A percentile compares a stretch with the other conserved stretches of the same genome.
These are phyloP conservation scores for Lepus oiostolus DNA, from an alignment of 2,797 vertebrate genomes.

Conservation along the genomic window DNA sequence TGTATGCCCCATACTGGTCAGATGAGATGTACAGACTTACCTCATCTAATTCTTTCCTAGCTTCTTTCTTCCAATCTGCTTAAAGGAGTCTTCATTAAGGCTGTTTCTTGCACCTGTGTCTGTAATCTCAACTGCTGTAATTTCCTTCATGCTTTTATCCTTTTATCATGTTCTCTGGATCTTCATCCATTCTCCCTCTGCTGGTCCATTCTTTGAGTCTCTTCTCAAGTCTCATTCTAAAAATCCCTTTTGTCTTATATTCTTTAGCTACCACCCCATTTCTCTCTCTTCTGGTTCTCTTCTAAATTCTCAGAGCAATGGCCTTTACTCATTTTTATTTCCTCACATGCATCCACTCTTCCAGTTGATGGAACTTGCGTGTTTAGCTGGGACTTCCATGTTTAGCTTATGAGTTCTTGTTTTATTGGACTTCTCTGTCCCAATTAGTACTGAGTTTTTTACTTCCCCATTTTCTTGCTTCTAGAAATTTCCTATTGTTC, in stretches of 20 bases:
- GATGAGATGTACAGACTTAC: neutral
- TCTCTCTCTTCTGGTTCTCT: neutral
- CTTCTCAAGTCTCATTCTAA: neutral
- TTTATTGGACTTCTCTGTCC: neutral
- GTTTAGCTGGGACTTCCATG: neutral
- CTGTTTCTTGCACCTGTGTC: neutral
- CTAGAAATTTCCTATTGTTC: neutral
- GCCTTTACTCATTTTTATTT: neutral
- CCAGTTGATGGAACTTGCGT: neutral
- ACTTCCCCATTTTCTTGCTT: neutral
- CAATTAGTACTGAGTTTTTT: constrained; percentile 16
- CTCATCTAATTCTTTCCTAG: neutral
- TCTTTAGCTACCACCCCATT: neutral
- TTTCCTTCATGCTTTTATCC: neutral
- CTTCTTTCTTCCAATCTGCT: neutral
- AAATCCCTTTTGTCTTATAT: neutral
- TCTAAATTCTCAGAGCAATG: neutral
- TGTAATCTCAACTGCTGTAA: neutral
- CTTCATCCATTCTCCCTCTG: neutral
- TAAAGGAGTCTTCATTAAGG: neutral
- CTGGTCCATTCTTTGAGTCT: neutral
- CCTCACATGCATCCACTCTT: neutral
- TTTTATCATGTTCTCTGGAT: neutral
- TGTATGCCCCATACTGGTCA: neutral
- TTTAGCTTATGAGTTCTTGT: neutral